Percentiles rank a stretch among this genome's conserved stretches.
Conservation (phyloP, 2,888 invertebrate species). For the Vandiemenella viatica region DNA sequence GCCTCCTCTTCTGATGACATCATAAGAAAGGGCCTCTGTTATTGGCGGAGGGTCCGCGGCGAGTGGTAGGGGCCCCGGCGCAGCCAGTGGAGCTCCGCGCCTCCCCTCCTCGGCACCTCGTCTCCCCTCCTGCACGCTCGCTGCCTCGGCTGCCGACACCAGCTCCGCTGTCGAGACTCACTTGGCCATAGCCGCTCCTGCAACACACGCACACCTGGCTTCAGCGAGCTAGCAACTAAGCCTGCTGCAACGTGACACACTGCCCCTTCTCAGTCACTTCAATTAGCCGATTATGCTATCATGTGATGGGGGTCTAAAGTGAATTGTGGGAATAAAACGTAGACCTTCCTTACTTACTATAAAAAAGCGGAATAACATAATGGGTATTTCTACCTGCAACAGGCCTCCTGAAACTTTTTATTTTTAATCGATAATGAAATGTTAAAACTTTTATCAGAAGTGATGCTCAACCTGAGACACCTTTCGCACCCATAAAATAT, state of each 20-base stretch:
- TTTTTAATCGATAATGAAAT: too few species aligned
- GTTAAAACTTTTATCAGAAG: too few species aligned
- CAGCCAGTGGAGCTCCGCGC: slow-evolving; percentile 16
- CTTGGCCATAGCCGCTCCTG: slow-evolving; percentile 15
- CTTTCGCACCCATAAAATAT: too few species aligned
- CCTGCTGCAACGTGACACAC: not conserved
- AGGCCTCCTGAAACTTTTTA: too few species aligned
- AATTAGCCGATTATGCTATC: too few species aligned
- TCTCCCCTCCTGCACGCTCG: slow-evolving; percentile 6
- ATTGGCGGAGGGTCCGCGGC: slow-evolving; percentile 57
- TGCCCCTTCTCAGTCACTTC: too few species aligned
- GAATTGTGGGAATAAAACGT: too few species aligned
- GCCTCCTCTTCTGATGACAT: slow-evolving; percentile 96
- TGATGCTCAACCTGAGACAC: too few species aligned
- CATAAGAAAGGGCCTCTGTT: slow-evolving; percentile 70
- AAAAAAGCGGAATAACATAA: too few species aligned
- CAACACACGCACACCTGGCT: slow-evolving; percentile 10
- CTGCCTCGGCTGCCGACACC: slow-evolving; percentile 4
- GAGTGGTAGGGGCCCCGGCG: slow-evolving; percentile 13
- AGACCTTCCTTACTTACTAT: too few species aligned
- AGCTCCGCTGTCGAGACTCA: slow-evolving; percentile 7
- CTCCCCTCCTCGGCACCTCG: slow-evolving; percentile 18
- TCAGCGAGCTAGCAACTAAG: not conserved
- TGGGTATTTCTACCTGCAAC: too few species aligned
- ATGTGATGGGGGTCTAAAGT: too few species aligned